Base-by-base conservation (phyloP, 2,113 vertebrate genomes). In the Ahaetulla prasina region DNA sequence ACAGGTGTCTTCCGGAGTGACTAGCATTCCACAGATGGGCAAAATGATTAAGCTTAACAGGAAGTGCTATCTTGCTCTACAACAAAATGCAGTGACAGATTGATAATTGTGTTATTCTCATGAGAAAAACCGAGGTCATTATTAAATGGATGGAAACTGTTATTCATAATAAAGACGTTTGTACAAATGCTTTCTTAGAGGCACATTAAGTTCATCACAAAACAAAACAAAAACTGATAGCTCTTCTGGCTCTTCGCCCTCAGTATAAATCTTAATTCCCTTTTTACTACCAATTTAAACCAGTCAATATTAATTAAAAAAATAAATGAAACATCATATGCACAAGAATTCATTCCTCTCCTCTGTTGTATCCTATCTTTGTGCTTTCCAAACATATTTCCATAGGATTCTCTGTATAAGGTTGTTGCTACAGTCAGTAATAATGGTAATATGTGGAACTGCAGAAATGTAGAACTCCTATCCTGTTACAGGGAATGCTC, bases 131-230 rank as follows among this genome's bases (percentile, higher is more conserved):
- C 95, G 1, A 97, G 97, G 97, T 97, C 97, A 96, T 97, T 97
- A 97, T 96, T 97, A 97, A 97, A 94, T 96, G 95, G 93, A 96
- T 97, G 96, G 97, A 97, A 98, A 96, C 94, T 96, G 96, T 96
- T 96, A 96, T 96, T 96, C 94, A 89, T 94, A 96, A 97, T 80
- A 80, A 96, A 97, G 93, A 91, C 47, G 0, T 94, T 97, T 94
- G 92, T 91, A 94, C 92, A 95, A 96, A 95, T 0, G 0, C 93
- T 88, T 93, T 96, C 94, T 95, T 97, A 97, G 57, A 84, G 93
- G 94, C 94, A 94, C 22, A 49, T 97, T 97, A 97, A 97, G 97
- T 97, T 96, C 97, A 97, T 96, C 96, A 96, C 95, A 92, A 96
- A 45, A 91, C 96, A 97, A 97, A 97, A 80, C 35, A 80, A 80